Evolutionary conservation across 2,113 vertebrate genomes (phyloP).

Genomic region (Glaucomys volans): DNA sequence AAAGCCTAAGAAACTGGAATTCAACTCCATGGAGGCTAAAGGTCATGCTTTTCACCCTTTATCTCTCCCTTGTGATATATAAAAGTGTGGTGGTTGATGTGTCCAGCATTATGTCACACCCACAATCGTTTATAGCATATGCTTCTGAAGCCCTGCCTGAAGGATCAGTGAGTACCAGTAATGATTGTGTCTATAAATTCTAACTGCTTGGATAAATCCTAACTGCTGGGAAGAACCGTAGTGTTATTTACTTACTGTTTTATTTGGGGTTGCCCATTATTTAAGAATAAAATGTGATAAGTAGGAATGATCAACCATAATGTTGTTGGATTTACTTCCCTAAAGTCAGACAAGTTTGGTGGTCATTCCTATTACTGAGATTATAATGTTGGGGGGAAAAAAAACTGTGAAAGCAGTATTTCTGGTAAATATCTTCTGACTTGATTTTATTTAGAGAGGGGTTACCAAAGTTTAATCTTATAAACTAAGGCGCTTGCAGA

Average conservation of each 20-base stretch:
- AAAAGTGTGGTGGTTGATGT: not conserved
- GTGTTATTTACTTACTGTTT: not conserved
- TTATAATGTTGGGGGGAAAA: not conserved
- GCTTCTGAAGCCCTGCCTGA: not conserved
- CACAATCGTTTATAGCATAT: not conserved
- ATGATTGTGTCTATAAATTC: not conserved
- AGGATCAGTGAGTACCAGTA: not conserved
- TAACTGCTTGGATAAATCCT: not conserved
- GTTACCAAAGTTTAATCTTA: not conserved
- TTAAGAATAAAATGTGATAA: conserved; percentile 39
- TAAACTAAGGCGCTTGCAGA: not conserved
- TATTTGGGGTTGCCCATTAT: not conserved
- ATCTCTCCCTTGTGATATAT: not conserved
- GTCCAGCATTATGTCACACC: not conserved
- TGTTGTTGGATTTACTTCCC: conserved; percentile 41
- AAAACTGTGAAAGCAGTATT: not conserved
- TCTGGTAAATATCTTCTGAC: conserved; percentile 11
- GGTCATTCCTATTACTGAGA: not conserved
- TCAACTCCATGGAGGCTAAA: not conserved
- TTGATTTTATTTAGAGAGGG: conserved; percentile 10
- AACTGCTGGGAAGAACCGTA: not conserved
- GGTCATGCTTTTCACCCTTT: not conserved
- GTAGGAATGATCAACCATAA: not conserved
- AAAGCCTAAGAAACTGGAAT: not conserved
- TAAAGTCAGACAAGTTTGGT: not conserved